Percentiles rank a stretch among this genome's conserved stretches.
Evolutionary conservation across 2,888 invertebrate genomes (phyloP).

Genomic region (Cosmia pyralina): DNA sequence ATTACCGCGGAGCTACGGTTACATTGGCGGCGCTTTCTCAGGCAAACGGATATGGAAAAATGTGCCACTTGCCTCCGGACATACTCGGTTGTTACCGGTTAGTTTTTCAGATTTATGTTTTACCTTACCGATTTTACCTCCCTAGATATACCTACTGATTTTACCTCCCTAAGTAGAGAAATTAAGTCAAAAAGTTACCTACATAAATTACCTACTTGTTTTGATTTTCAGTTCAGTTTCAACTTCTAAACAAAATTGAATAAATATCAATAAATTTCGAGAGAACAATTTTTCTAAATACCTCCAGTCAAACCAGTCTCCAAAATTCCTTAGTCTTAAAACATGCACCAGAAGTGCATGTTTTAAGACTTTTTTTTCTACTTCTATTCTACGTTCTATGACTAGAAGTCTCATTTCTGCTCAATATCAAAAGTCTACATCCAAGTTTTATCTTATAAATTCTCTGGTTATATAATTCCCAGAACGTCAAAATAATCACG

Average conservation of each 20-base stretch:
- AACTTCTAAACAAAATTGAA: neutral
- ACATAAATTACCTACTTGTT: neutral
- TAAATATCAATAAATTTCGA: neutral
- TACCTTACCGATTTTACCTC: neutral
- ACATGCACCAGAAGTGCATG: neutral
- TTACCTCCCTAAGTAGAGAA: neutral
- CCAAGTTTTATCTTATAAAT: constrained; percentile 10
- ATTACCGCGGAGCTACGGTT: constrained; percentile 19
- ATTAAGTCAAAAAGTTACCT: neutral
- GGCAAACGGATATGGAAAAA: constrained; percentile 16
- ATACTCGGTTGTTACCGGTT: neutral
- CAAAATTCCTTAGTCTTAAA: neutral
- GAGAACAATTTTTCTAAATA: neutral
- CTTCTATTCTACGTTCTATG: no score
- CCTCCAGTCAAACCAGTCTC: neutral
- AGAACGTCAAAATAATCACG: constrained; percentile 40
- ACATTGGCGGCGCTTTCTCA: constrained; percentile 3
- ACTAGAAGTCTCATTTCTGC: neutral
- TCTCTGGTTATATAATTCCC: constrained; percentile 27
- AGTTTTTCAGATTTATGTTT: neutral
- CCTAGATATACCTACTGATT: neutral
- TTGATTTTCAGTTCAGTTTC: neutral
- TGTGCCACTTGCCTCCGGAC: constrained; percentile 9
- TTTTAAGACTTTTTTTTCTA: no score
- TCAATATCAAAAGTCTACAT: neutral